These are phyloP conservation scores for Sardinella longiceps DNA, from an alignment of 2,797 vertebrate genomes.

Conservation along the genomic window DNA sequence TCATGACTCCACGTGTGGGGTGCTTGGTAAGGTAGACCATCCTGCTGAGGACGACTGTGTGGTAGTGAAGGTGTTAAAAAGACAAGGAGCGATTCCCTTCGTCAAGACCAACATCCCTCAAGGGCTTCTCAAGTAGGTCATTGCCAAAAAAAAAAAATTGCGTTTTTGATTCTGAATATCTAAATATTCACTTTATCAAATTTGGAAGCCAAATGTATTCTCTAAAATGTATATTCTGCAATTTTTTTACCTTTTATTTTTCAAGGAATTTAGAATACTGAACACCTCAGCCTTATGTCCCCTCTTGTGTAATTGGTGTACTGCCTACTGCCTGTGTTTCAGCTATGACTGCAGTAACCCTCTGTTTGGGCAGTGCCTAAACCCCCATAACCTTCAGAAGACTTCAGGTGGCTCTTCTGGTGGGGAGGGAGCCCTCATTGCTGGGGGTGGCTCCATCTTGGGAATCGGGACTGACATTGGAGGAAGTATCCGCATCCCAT, in stretches of 20 bases:
- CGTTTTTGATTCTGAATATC: not conserved
- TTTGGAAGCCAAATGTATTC: too few species aligned
- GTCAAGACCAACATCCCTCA: slow-evolving; percentile 92
- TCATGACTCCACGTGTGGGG: slow-evolving; percentile 79
- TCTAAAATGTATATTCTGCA: not conserved
- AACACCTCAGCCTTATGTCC: not conserved
- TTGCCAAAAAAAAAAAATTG: not conserved
- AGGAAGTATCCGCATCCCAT: slow-evolving; percentile 79
- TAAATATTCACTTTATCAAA: not conserved
- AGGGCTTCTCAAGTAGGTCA: slow-evolving; percentile 80
- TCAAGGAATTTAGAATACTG: not conserved
- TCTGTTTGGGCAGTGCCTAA: slow-evolving; percentile 83
- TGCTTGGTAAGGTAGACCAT: slow-evolving; percentile 73
- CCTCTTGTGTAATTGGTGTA: slow-evolving; percentile 4
- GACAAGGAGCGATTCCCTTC: slow-evolving; percentile 91
- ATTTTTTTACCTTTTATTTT: not conserved
- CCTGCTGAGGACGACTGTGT: slow-evolving; percentile 77
- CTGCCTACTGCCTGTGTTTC: slow-evolving; percentile 22
- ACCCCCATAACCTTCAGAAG: slow-evolving; percentile 82
- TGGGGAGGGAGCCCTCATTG: slow-evolving; percentile 80
- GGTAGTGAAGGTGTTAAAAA: slow-evolving; percentile 87
- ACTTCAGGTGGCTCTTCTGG: slow-evolving; percentile 85
- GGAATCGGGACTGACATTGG: slow-evolving; percentile 75
- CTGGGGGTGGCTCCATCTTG: slow-evolving; percentile 79
- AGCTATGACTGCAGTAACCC: slow-evolving; percentile 91